Evolutionary conservation across 2,888 invertebrate species (phyloP).

Genomic region (Aricia artaxerxes): DNA sequence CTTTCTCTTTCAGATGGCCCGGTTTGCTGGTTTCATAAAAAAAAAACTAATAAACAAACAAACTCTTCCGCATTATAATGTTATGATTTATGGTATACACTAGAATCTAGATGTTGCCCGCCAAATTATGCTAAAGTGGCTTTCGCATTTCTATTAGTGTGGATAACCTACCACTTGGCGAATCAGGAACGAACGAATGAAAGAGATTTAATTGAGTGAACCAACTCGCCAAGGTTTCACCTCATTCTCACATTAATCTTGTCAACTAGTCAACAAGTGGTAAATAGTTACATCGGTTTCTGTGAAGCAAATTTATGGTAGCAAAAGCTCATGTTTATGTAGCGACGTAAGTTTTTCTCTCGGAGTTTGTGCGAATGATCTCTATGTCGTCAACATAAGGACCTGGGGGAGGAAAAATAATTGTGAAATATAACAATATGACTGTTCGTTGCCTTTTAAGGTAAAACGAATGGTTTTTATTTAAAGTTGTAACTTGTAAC

Average conservation of each 20-base stretch:
- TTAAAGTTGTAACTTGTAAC: background rate
- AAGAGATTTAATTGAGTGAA: conserved; percentile 66
- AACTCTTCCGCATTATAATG: too few relatives aligned
- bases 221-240: conserved; percentile 36
- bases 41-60: too few relatives aligned
- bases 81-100: too few relatives aligned
- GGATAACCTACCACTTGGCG: conserved; percentile 55
- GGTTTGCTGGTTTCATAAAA: too few relatives aligned
- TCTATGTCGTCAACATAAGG: background rate
- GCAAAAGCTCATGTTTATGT: conserved; percentile 21
- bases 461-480: background rate
- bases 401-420: background rate
- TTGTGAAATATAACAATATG: too few relatives aligned
- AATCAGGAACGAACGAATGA: conserved; percentile 59
- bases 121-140: too few relatives aligned
- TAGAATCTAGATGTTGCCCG: too few relatives aligned
- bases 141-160: too few relatives aligned
- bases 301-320: conserved; percentile 9
- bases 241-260: conserved; percentile 6
- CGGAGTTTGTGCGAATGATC: background rate
- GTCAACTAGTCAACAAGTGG: conserved; percentile 18
- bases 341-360: background rate
- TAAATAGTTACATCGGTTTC: conserved; percentile 14
- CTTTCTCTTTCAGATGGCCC: too few relatives aligned
- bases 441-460: background rate